phyloP scores from a whole-genome alignment of 2,113 vertebrate species.

The Nothoprocta pentlandii region DNA sequence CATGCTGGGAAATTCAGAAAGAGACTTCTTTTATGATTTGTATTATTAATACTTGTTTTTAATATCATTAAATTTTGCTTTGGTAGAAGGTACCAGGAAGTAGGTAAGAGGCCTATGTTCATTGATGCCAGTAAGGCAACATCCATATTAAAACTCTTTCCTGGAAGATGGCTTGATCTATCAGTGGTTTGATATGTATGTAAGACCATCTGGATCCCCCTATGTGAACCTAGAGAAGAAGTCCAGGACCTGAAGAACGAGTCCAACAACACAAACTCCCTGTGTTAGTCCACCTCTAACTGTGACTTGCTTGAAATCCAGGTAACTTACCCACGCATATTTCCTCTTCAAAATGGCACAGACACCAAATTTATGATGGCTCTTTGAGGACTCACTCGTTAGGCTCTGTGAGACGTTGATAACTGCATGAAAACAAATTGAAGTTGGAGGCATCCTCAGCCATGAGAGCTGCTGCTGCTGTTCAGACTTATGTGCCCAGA shows the following conservation, averaged over 20 bases:
- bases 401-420: not conserved
- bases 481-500: not conserved
- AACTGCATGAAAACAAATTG: not conserved
- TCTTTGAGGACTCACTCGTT: not conserved
- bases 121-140: not conserved
- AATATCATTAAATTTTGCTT: not conserved
- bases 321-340: not conserved
- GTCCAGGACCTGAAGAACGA: not conserved
- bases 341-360: not conserved
- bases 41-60: fast-evolving
- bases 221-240: not conserved
- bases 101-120: not conserved
- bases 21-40: not conserved
- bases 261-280: not conserved
- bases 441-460: not conserved
- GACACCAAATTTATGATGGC: not conserved
- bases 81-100: not conserved
- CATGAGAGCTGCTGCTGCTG: not conserved
- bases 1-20: not conserved
- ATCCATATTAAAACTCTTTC: not conserved
- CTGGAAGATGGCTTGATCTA: not conserved
- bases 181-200: not conserved
- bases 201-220: not conserved
- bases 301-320: not conserved
- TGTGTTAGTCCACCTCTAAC: not conserved